Evolutionary conservation across 2,113 vertebrate species (phyloP).

Genomic region (Columbina picui): DNA sequence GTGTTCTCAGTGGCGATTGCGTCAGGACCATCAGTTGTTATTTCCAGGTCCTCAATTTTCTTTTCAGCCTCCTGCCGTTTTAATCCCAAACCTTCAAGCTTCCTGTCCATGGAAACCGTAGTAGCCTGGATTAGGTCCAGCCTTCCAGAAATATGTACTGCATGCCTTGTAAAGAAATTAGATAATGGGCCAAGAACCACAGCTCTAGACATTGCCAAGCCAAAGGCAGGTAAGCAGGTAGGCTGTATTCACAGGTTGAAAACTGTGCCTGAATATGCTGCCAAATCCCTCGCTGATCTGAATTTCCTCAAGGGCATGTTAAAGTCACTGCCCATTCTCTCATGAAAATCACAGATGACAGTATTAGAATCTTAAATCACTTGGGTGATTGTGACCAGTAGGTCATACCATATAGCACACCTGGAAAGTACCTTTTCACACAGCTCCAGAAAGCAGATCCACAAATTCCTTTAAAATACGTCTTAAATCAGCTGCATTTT

Average conservation of each 20-base stretch:
- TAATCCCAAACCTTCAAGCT: slow-evolving; percentile 53
- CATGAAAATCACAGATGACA: not conserved
- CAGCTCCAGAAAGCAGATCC: not conserved
- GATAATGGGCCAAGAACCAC: not conserved
- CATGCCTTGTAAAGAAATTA: slow-evolving; percentile 12
- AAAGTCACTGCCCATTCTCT: not conserved
- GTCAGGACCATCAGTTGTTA: slow-evolving; percentile 38
- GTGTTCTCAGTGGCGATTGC: slow-evolving; percentile 5
- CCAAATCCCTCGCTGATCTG: not conserved
- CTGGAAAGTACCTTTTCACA: not conserved
- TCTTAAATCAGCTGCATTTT: not conserved
- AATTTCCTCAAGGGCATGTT: slow-evolving; percentile 14
- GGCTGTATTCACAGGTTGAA: not conserved
- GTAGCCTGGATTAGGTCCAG: slow-evolving; percentile 38
- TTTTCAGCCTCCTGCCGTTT: slow-evolving; percentile 48
- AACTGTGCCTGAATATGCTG: not conserved
- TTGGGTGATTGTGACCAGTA: not conserved
- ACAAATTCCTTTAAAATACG: not conserved
- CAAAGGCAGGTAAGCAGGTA: not conserved
- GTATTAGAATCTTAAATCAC: slow-evolving; percentile 3
- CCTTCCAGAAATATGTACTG: slow-evolving; percentile 26
- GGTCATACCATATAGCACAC: not conserved
- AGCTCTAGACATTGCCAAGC: not conserved
- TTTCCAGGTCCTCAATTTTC: slow-evolving; percentile 61
- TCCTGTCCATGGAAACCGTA: slow-evolving; percentile 61